Evolutionary conservation across 2,888 invertebrate genomes (phyloP), one percentile per base, ranked within the genome.

Genomic region (Patella depressa): DNA sequence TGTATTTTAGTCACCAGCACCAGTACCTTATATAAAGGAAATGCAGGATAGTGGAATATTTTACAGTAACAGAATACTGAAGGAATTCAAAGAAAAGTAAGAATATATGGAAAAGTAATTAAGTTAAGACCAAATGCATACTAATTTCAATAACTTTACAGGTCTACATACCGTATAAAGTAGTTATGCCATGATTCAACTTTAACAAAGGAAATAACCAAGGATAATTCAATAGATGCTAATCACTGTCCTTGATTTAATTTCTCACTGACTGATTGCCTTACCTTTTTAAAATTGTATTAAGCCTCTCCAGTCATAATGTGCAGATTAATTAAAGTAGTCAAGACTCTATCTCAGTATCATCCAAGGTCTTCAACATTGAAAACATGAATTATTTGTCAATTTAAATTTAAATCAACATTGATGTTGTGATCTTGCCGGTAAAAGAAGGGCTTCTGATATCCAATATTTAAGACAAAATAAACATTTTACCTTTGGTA

Each of bases 1-100:
- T 59, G 53, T 75, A 74, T 88, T 92, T 55, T 89, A 95, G 93
- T 93, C 95, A 34, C 97, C 98, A 3, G 95, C 98, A 0, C 99
- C 99, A 0, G 96, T 96, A 2, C 99, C 99, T 0, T 97, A 96
- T 91, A 95, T 99, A 24, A 99, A 99, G 93, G 99, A 99, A 92
- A 98, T 98, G 97, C 95, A 96, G 87, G 99, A 99, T 91, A 97
- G 99, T 14, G 97, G 98, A 2, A 97, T 97, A 93, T 99, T 99
- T 93, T 99, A 98, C 93, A 96, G 97, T 78, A 99, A 99, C 93
- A 95, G 99, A 82, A 98, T 99, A 65, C 93, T 99, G 79, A 99
- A 98, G 92, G 99, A 99, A 83, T 98, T 96, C 96, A 99, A 98
- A 92, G 98, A 98, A 90, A 98, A 97, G 94, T 94, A 88, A 91